phyloP scores from a whole-genome alignment of 2,797 vertebrate genomes.

The Aphelocoma californica region DNA sequence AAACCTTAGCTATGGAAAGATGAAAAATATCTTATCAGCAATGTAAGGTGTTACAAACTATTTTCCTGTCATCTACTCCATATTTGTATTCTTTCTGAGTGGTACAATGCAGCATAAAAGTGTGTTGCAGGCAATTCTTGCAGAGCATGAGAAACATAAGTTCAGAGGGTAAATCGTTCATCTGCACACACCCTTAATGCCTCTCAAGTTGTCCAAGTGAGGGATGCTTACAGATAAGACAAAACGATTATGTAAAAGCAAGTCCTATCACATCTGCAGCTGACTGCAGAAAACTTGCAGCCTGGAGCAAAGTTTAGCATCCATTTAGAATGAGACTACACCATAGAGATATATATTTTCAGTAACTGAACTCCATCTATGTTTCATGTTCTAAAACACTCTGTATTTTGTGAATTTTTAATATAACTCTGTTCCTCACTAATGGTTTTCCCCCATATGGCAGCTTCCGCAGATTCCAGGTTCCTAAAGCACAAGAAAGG shows the following conservation, averaged over 20 bases:
- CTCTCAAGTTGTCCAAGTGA: slow-evolving; percentile 28
- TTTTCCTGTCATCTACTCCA: background rate
- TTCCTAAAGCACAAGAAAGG: background rate
- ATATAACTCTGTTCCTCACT: background rate
- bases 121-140: background rate
- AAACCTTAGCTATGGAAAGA: background rate
- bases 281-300: slow-evolving; percentile 17
- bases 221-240: slow-evolving; percentile 15
- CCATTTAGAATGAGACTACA: background rate
- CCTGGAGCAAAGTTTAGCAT: background rate
- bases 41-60: background rate
- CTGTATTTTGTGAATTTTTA: background rate
- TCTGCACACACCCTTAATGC: slow-evolving; percentile 10
- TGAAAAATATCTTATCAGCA: background rate
- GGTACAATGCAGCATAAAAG: background rate
- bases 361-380: background rate
- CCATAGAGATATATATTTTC: background rate
- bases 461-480: background rate
- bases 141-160: background rate
- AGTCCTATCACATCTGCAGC: background rate
- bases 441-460: background rate
- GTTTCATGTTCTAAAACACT: background rate
- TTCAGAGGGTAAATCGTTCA: slow-evolving; percentile 35
- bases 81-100: background rate
- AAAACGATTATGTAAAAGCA: background rate